Base-by-base conservation (phyloP, 2,797 vertebrate genomes). In the Poeciliopsis infans region DNA sequence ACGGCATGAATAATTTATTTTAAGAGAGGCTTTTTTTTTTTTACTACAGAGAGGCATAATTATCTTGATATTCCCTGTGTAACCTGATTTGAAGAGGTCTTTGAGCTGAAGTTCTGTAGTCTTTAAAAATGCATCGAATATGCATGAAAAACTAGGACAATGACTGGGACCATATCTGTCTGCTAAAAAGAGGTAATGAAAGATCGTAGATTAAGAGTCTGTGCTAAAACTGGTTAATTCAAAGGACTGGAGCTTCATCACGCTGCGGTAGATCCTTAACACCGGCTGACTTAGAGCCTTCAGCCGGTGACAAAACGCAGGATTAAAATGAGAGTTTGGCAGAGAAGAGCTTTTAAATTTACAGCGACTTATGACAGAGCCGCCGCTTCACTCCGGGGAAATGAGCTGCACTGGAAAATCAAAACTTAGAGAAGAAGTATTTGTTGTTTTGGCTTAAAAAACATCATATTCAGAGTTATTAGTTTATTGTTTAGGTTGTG, bases 121-220 rank as follows among this genome's bases (percentile, higher is more conserved):
- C 84, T 88, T 90, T 89, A 85, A 90, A 90, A 88, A 89, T 86
- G 86, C 81, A 79, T 85, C 91, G 83, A 94, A 93, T 91, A 92
- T 94, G 91, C 87, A 92, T 74, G 76, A 88, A 88, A 92, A 93
- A 88, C 86, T 93, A 88, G 92, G 90, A 94, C 92, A 93, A 91
- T 87, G 81, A 83, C 87, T 84, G 86, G 88, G 81, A 87, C 71
- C 76, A 36, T 85, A 87, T 92, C 83, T 89, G 78, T 87, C 74
- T 77, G 81, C 75, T 80, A 76, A 85, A 93, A 89, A 83, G 90
- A 79, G 70, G 49, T 53, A 53, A 41, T 79, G 72, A 78, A 78
- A 75, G 81, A 79, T 83, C 75, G 75, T 76, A 76, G 82, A 91
- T 87, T 79, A 78, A 87, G 87, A 74, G 75, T 88, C 75, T 81